Conservation (phyloP, 2,888 invertebrate genomes). For the Rhaphigaster nebulosa region DNA sequence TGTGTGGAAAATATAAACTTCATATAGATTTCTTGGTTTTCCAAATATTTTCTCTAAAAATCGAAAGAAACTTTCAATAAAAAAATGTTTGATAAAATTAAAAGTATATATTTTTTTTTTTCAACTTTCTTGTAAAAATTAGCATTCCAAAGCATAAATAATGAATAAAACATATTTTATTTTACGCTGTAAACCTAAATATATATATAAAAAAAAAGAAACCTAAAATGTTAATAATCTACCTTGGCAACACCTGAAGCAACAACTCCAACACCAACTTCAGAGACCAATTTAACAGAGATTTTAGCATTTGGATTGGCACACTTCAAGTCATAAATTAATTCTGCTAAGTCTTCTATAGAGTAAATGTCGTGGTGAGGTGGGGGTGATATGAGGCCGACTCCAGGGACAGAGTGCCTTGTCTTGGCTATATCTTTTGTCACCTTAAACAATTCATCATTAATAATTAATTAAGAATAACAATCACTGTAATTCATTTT, state of each 20-base stretch:
- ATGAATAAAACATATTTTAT: no score
- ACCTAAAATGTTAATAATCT: slow-evolving; percentile 57
- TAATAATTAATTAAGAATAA: neutral
- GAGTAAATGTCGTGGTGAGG: slow-evolving; percentile 99
- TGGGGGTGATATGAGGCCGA: slow-evolving; percentile 97
- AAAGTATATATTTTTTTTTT: no score
- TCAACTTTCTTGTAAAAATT: no score
- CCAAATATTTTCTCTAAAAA: no score
- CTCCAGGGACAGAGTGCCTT: slow-evolving; percentile 95
- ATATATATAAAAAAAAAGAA: neutral
- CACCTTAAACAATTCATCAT: slow-evolving; percentile 74
- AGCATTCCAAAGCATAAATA: no score
- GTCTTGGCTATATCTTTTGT: slow-evolving; percentile 95
- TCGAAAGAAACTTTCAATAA: no score
- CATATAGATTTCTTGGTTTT: no score
- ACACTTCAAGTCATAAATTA: slow-evolving; percentile 98
- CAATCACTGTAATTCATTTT: neutral
- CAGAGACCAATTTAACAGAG: slow-evolving; percentile 97
- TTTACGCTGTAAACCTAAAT: neutral
- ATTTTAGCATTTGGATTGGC: slow-evolving; percentile 96
- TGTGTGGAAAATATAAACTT: neutral
- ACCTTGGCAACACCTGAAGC: slow-evolving; percentile 99
- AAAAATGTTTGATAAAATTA: no score
- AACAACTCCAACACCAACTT: slow-evolving; percentile 98
- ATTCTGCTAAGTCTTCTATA: slow-evolving; percentile 97